Percentiles rank a stretch among this genome's conserved stretches.
These are phyloP conservation scores for Gymnobelideus leadbeateri DNA, from an alignment of 2,113 vertebrate genomes.

Conservation along the genomic window DNA sequence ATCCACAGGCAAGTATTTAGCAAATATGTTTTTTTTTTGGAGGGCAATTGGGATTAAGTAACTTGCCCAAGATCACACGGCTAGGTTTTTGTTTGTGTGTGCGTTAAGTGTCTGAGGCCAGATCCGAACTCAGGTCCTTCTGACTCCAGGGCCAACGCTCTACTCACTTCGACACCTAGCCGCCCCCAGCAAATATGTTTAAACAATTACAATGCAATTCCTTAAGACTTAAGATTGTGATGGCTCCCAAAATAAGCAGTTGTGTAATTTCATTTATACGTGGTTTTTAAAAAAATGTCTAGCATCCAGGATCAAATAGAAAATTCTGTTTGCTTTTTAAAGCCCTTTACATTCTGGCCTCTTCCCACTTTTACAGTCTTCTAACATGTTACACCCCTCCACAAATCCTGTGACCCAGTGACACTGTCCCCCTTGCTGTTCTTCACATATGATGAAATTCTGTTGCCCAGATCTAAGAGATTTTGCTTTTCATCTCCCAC, in stretches of 20 bases:
- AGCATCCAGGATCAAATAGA: neutral
- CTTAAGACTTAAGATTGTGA: neutral
- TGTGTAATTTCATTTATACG: neutral
- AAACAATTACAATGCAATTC: constrained; percentile 1
- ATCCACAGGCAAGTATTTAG: neutral
- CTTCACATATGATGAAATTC: no score
- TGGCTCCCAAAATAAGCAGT: neutral
- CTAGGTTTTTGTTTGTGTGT: no score
- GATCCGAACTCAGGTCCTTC: no score
- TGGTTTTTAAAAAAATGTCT: neutral
- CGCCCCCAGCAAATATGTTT: neutral
- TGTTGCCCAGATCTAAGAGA: no score
- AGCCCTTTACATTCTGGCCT: neutral
- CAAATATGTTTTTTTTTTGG: neutral
- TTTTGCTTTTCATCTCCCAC: no score
- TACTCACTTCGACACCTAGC: no score
- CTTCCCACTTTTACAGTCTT: neutral
- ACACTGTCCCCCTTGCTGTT: no score
- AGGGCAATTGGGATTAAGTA: no score
- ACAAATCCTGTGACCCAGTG: no score
- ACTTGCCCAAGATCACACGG: no score
- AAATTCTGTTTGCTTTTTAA: neutral
- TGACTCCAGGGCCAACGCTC: no score
- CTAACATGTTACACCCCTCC: neutral
- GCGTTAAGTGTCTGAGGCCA: no score